Percentiles rank a stretch among this genome's conserved stretches.
Conservation (phyloP, 2,113 vertebrate genomes). For the Caranx ignobilis region DNA sequence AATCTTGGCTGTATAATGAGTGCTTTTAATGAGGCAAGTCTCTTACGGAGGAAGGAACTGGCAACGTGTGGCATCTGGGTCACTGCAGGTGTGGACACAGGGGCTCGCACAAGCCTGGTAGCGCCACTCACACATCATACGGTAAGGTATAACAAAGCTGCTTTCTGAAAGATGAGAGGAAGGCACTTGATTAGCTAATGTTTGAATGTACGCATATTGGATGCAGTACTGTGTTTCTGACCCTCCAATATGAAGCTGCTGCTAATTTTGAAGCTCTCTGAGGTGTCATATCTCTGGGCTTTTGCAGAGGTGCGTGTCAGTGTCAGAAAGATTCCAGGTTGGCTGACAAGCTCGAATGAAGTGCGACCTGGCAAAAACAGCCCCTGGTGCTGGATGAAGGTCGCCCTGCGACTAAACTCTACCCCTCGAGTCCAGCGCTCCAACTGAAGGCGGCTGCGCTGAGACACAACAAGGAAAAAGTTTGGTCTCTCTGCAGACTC, state of each 20-base stretch:
- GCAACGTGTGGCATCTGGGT: constrained; percentile 90
- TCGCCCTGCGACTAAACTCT: constrained; percentile 87
- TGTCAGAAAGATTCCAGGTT: constrained; percentile 91
- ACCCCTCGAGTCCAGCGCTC: constrained; percentile 88
- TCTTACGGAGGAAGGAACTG: constrained; percentile 96
- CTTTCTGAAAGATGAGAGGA: constrained; percentile 85
- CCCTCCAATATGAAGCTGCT: constrained; percentile 95
- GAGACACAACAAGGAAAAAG: constrained; percentile 90
- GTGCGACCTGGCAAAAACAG: constrained; percentile 91
- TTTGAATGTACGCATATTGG: background rate
- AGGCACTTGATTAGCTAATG: constrained; percentile 1
- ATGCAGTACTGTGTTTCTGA: constrained; percentile 69
- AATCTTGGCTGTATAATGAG: background rate
- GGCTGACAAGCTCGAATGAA: constrained; percentile 91
- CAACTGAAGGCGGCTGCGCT: constrained; percentile 84
- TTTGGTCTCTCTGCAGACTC: constrained; percentile 98
- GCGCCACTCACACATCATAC: constrained; percentile 97
- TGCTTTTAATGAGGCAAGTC: constrained; percentile 13
- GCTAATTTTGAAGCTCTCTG: constrained; percentile 90
- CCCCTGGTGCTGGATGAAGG: constrained; percentile 94
- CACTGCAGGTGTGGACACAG: constrained; percentile 93
- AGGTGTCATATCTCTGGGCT: constrained; percentile 89
- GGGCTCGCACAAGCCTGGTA: constrained; percentile 93
- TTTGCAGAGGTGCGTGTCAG: constrained; percentile 85
- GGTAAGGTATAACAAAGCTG: constrained; percentile 90